Base-by-base conservation (phyloP, 2,888 invertebrate species). In the Yponomeuta plumbellus region DNA sequence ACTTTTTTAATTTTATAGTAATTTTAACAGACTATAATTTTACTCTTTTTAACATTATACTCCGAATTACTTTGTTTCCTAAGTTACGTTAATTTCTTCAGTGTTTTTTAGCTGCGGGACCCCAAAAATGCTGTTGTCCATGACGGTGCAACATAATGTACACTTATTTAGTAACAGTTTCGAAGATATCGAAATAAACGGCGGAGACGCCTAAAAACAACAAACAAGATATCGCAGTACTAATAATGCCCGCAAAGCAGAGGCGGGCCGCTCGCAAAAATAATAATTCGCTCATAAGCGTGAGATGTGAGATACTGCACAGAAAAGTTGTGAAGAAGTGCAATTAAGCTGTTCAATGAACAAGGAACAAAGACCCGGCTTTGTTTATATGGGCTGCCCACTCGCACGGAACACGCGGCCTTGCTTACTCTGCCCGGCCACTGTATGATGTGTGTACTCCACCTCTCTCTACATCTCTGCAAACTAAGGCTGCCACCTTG, bases 321-420 rank as follows among this genome's bases (percentile, higher is more conserved):
- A 80, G 77, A 77, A 78, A 79, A 77, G 76, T 80, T 44, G 58
- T 74, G 79, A 87, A 86, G 84, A 84, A 85, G 84, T 76, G 79
- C 83, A 87, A 88, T 86, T 88, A 86, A 85, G 75, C 83, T 83
- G 86, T 84, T 86, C 86, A 86, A 79, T 88, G 88, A 86, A 81
- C 79, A 83, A 76, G 75, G 71, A 76, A 81, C 81, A 83, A 80
- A 83, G 83, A 80, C 76, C 61, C 71, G 76, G 75, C 82, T 84
- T 83, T 85, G 85, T 85, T 84, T 85, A 80, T 81, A 77, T 80
- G 78, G 77, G 73, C 73, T 74, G 78, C 70, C 74, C 80, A 76
- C 77, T 80, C 78, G 78, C 66, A 71, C 74, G 82, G 81, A 85
- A 84, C 44, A 52, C 77, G 70, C 74, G 73, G 75, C 65, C 65